Evolutionary conservation across 2,888 invertebrate genomes (phyloP), one percentile per base, ranked within the genome.

Genomic region (Liposcelis brunnea): DNA sequence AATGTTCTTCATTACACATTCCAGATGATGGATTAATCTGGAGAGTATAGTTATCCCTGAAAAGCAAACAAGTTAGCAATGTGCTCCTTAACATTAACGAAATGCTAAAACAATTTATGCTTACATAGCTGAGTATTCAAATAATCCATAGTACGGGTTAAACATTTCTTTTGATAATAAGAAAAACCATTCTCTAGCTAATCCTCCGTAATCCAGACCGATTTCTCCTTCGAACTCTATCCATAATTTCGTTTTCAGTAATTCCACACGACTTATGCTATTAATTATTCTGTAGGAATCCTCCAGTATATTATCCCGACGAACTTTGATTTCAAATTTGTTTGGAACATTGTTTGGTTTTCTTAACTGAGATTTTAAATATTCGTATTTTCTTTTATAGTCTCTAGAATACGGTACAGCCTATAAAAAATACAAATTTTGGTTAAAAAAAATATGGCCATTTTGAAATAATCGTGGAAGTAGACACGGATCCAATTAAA

Each of bases 21-120:
- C 94, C 97, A 50, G 95, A 97, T 64, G 87, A 83, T 49, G 97
- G 94, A 68, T 98, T 98, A 55, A 98, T 95, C 75, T 98, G 97
- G 45, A 98, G 73, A 15, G 97, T 97, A 65, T 97, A 97, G 69
- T 95, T 95, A 64, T 97, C 97, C 64, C 82, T 82, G 61, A 36
- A 64, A 63, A 47, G 52, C 47, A 49, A 47, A 45, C 36, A 48
- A 37, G 11, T 15, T 42, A 31, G n/a, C n/a, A n/a, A n/a, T n/a
- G n/a, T n/a, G n/a, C n/a, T n/a, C n/a, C n/a, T n/a, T n/a, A n/a
- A n/a, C 26, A 8, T 26, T 4, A 26, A 26, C 26, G 4, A 26
- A 26, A 26, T 6, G 8, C 4, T 26, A 26, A 26, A 26, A 26
- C 8, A 4, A 26, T 26, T 26, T 11, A 48, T 43, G 72, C 80